These are phyloP conservation scores for Hedya salicella DNA, from an alignment of 2,888 invertebrate genomes.

Conservation along the genomic window DNA sequence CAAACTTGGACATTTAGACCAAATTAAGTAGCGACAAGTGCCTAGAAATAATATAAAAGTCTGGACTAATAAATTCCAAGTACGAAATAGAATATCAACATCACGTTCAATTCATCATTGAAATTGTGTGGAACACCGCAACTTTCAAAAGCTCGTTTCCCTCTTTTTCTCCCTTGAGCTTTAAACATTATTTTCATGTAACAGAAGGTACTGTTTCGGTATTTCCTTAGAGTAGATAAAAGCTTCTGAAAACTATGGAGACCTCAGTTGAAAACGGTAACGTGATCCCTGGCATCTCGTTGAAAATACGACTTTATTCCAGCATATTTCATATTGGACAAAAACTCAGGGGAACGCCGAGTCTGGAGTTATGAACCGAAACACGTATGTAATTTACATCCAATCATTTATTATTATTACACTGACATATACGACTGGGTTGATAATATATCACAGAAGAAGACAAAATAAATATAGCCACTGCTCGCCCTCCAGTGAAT, in stretches of 20 bases:
- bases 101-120: conserved; percentile 26
- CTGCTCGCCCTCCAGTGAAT: neutral
- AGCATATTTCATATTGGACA: conserved; percentile 25
- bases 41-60: neutral
- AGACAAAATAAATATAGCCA: neutral
- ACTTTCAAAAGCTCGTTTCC: neutral
- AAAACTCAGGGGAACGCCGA: conserved; percentile 27
- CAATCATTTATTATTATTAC: conserved; percentile 40
- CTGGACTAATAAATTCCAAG: neutral
- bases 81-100: conserved; percentile 3
- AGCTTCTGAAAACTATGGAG: neutral
- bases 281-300: neutral
- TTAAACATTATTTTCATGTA: neutral
- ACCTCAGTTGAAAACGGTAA: conserved; percentile 9
- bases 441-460: conserved; percentile 13
- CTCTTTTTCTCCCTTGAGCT: neutral
- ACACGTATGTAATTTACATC: conserved; percentile 37
- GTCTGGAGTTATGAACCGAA: conserved; percentile 34
- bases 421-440: conserved; percentile 15
- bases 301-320: conserved; percentile 34
- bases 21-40: neutral
- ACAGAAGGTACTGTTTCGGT: neutral
- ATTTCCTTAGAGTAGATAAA: neutral
- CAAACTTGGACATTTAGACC: too few species aligned
- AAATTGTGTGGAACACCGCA: conserved; percentile 7